These are phyloP conservation scores for Diaphora mendica DNA, from an alignment of 2,888 invertebrate species.

Conservation along the genomic window DNA sequence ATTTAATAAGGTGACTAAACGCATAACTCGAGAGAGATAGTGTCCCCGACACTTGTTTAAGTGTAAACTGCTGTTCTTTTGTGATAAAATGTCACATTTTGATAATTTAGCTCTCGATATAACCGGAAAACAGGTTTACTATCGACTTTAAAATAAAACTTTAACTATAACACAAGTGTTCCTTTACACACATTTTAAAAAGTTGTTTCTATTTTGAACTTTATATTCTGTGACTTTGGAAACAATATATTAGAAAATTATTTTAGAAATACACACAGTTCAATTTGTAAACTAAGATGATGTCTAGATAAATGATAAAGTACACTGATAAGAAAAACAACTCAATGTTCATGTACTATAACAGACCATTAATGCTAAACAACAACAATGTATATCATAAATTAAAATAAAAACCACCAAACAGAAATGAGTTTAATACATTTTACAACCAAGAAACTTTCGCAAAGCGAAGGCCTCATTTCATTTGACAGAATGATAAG, in stretches of 20 bases:
- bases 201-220: slow-evolving; percentile 27
- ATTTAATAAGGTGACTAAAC: slow-evolving; percentile 81
- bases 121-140: slow-evolving; percentile 62
- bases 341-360: slow-evolving; percentile 46
- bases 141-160: slow-evolving; percentile 63
- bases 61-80: slow-evolving; percentile 84
- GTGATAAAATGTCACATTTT: slow-evolving; percentile 82
- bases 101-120: slow-evolving; percentile 77
- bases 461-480: slow-evolving; percentile 51
- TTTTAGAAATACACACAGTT: slow-evolving; percentile 3
- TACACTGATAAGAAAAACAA: slow-evolving; percentile 43
- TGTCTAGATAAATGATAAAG: slow-evolving; percentile 33
- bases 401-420: slow-evolving; percentile 47
- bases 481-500: slow-evolving; percentile 60
- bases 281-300: slow-evolving; percentile 30
- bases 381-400: slow-evolving; percentile 43
- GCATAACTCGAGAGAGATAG: slow-evolving; percentile 74
- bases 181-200: slow-evolving; percentile 23
- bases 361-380: slow-evolving; percentile 25
- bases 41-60: slow-evolving; percentile 81
- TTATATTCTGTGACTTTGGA: slow-evolving; percentile 18
- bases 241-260: background rate
- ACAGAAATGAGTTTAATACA: slow-evolving; percentile 45
- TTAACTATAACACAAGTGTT: slow-evolving; percentile 43
- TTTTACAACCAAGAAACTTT: slow-evolving; percentile 48